Base-by-base conservation (phyloP, 30 jellyfish, hydroid and myxozoan genomes). In the Pelagia noctiluca region DNA sequence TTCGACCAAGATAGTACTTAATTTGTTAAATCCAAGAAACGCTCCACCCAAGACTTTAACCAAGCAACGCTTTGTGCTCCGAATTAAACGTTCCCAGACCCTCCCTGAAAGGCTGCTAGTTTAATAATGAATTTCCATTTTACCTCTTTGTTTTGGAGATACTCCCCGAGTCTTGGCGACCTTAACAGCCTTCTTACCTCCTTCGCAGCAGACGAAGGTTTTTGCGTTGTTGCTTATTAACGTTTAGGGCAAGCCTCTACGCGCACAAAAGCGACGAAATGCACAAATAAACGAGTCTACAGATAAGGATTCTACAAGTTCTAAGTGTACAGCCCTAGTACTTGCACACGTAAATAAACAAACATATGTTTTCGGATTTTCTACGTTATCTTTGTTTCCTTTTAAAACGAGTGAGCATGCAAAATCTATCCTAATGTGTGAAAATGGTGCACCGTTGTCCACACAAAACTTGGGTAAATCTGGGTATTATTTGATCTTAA, bases 371-470 rank as follows among this genome's bases (percentile, higher is more conserved):
- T n/a, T n/a, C n/a, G n/a, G n/a, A n/a, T n/a, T n/a, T n/a, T n/a
- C n/a, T n/a, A n/a, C 42, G 32, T 57, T 2, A 34, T 34, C 81
- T 33, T 38, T 72, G 7, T 28, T 31, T 18, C 23, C 70, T 73
- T 42, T 23, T 31, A 79, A 62, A 1, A 62, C n/a, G 1, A 79
- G 61, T 28, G 94, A 80, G 4, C 95, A 76, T 1, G 84, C 79
- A 32, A 81, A 81, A 48, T 81, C 77, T 3, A 81, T 22, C 24
- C 90, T 82, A 22, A 80, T 65, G 26, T 61, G 37, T 1, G 78
- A 4, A 54, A 86, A 86, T 19, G 96, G 96, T 48, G 86, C 86
- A 64, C 60, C 72, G 30, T 81, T 77, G 74, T 81, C 91, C 25
- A 81, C 91, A 5, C 91, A 53, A 65, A 28, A 37, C 12, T 66